Evolutionary conservation across 1,140 invertebrate species (phyloP), one percentile per base, ranked within the genome.

Genomic region (Trissolcus basalis): DNA sequence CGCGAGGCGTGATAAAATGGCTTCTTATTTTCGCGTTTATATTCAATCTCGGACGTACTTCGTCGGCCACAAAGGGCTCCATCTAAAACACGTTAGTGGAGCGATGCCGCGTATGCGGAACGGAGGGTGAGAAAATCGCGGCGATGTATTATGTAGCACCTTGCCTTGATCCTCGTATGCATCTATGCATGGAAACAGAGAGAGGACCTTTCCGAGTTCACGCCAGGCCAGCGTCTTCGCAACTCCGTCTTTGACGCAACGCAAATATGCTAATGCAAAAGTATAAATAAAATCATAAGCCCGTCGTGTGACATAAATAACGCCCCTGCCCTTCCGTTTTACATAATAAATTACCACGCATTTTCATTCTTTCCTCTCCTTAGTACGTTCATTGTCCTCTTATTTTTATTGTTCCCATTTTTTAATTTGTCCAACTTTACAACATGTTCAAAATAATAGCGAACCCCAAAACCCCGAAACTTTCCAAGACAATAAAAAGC

Each of bases 11-110:
- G 81, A 85, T 88, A 87, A 87, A 88, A 86, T 83, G 81, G 82
- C 84, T 87, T 84, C 84, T 87, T 86, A 88, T 86, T 87, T 84
- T 85, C 85, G 82, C 85, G 83, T 88, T 88, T 87, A 86, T 87
- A 87, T 88, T 88, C 85, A 88, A 88, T 87, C 78, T 83, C 78
- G 72, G 68, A 58, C 77, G 75, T 74, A 74, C 59, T 74, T 77
- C 51, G 70, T 63, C 69, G 80, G 54, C 80, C 82, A 83, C 84
- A 83, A 83, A 85, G 78, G 81, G 80, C 78, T 82, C 80, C 82
- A 86, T 87, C 78, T 82, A 82, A 86, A 87, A 85, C 82, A 78
- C 81, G 84, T 85, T 86, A 87, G 84, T 79, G 78, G 81, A 81
- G 51, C 60, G 63, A 39, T 55, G 68, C 58, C 59, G 59, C 60